These are phyloP conservation scores for Sicus ferrugineus DNA, from an alignment of 2,888 invertebrate species.

Conservation along the genomic window DNA sequence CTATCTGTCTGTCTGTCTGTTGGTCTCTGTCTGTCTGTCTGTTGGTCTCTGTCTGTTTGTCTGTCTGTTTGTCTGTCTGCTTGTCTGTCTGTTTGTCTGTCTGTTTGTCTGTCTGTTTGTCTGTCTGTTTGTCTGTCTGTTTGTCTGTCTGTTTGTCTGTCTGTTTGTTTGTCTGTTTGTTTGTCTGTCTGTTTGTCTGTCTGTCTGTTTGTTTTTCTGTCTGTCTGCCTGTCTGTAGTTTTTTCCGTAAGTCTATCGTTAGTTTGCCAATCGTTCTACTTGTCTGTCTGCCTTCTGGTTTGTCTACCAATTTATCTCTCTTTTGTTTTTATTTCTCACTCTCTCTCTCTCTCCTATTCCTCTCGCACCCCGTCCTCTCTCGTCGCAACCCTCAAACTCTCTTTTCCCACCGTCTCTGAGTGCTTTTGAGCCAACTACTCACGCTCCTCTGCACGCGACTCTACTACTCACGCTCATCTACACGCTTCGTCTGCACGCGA, in stretches of 20 bases:
- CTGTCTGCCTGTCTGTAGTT: no score
- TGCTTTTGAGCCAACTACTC: no score
- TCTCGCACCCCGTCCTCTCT: neutral
- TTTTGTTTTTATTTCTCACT: neutral
- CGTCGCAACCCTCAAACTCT: neutral
- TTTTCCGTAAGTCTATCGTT: neutral
- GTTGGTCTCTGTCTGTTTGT: conserved; percentile 2
- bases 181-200: neutral
- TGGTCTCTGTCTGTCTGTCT: neutral
- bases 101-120: neutral
- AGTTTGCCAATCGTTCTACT: neutral
- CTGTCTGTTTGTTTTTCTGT: neutral
- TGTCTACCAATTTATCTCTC: no score
- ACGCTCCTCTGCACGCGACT: neutral
- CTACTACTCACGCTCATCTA: neutral
- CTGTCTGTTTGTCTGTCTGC: no score
- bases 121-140: no score
- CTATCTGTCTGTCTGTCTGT: neutral
- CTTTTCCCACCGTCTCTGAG: no score
- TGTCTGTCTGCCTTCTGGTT: neutral
- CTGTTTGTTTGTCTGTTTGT: neutral
- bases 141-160: no score
- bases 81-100: neutral
- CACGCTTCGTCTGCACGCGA: neutral
- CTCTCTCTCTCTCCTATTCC: neutral